These are phyloP conservation scores for Phyllopteryx taeniolatus DNA, from an alignment of 2,113 vertebrate genomes.

Conservation along the genomic window DNA sequence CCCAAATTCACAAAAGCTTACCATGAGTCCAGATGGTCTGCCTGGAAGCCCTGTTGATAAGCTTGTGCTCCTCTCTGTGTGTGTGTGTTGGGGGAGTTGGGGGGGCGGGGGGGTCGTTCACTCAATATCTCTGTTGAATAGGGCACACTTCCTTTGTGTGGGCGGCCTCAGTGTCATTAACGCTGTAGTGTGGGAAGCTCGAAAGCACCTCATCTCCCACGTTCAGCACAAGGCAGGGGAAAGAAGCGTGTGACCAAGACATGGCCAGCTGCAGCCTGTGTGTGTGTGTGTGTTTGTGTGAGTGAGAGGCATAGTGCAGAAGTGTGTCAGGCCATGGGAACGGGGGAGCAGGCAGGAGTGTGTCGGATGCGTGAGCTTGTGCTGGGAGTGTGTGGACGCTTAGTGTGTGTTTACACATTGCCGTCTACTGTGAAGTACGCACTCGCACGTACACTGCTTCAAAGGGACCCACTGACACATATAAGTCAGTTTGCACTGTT, in stretches of 20 bases:
- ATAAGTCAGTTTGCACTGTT: not conserved
- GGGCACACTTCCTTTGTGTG: constrained; percentile 77
- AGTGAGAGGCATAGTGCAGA: not conserved
- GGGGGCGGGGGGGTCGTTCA: constrained; percentile 33
- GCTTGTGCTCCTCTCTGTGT: constrained; percentile 44
- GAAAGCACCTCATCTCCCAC: constrained; percentile 69
- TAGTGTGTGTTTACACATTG: constrained; percentile 19
- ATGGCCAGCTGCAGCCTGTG: constrained; percentile 61
- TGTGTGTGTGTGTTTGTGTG: constrained; percentile 26
- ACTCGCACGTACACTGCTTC: not conserved
- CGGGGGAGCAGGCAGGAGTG: not conserved
- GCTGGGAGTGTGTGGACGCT: constrained; percentile 31
- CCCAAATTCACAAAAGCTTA: constrained; percentile 57
- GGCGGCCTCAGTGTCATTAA: constrained; percentile 63
- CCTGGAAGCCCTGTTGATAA: constrained; percentile 64
- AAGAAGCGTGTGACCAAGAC: constrained; percentile 70
- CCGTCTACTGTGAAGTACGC: constrained; percentile 7
- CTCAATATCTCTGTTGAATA: constrained; percentile 62
- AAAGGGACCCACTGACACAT: constrained; percentile 4
- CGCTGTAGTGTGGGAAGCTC: constrained; percentile 77
- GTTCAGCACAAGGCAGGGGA: constrained; percentile 63
- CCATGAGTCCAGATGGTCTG: constrained; percentile 72
- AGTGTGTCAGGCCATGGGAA: constrained; percentile 9
- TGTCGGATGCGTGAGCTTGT: constrained; percentile 45
- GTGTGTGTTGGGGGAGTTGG: constrained; percentile 21